Base-by-base conservation (phyloP, 2,797 vertebrate genomes). In the Eremophila alpestris region DNA sequence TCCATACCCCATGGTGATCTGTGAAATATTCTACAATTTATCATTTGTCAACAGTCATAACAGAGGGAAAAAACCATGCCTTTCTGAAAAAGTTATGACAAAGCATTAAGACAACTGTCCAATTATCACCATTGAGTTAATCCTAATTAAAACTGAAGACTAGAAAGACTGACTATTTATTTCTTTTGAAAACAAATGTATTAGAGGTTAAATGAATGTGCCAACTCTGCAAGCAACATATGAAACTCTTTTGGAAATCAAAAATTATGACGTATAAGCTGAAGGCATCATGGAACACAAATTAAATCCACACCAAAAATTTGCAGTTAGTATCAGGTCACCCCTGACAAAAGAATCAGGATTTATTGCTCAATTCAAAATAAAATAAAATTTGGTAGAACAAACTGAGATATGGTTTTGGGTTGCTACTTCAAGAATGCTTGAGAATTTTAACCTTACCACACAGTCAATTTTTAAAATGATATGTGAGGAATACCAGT, bases 31-130 rank as follows among this genome's bases (percentile, higher is more conserved):
- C 23, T 49, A 48, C 32, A 51, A 49, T 73, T 84, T 87, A 63
- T 65, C 78, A 56, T 17, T 26, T 52, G 41, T 45, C 63, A 87
- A 15, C 29, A 45, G 15, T 30, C 16, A 21, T 30, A 67, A 63
- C 1, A 77, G 23, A 13, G 38, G 34, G 8, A 76, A 77, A 86
- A 59, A 4, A 0, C 0, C 5, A 13, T 3, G 13, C n/a, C 36
- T 75, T 78, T 90, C 22, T 63, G 32, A 67, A 85, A 36, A 76
- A 82, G 29, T 65, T 67, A 64, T 0, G 22, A 74, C 36, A 73
- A 16, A 3, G 5, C 34, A 88, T n/a, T 64, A 92, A 58, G 48
- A 46, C 32, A 90, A 46, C 11, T n/a, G 34, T n/a, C 2, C 3
- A 60, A 32, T 46, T 67, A 63, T n/a, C 21, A 34, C 11, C 32